These are phyloP conservation scores for Melierax canorus DNA, from an alignment of 2,113 vertebrate species.

Conservation along the genomic window DNA sequence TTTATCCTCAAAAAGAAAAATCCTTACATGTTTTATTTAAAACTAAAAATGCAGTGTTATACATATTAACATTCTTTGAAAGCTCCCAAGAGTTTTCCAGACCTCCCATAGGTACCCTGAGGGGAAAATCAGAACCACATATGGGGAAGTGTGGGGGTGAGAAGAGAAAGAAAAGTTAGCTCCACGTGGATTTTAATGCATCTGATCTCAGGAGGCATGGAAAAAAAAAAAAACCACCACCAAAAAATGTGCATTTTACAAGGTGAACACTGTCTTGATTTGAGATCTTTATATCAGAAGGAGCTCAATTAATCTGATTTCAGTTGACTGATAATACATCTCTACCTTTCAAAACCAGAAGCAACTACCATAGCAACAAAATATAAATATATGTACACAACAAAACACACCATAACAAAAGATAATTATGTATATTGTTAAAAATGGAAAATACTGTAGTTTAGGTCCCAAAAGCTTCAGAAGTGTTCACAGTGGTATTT, in stretches of 20 bases:
- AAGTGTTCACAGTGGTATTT: neutral
- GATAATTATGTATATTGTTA: neutral
- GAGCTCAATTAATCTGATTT: constrained; percentile 23
- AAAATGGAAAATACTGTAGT: neutral
- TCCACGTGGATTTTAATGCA: constrained; percentile 36
- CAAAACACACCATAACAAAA: neutral
- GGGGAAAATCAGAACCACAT: constrained; percentile 57
- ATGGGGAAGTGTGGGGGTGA: constrained; percentile 56
- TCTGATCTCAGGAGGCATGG: neutral
- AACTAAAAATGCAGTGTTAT: constrained; percentile 27
- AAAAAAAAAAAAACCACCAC: neutral
- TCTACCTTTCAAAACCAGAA: neutral
- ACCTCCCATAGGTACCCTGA: constrained; percentile 53
- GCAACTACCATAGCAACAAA: neutral
- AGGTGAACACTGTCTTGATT: constrained; percentile 6
- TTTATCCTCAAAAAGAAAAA: constrained; percentile 22
- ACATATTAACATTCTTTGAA: constrained; percentile 49
- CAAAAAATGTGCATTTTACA: neutral
- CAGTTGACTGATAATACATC: neutral
- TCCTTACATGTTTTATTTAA: constrained; percentile 12
- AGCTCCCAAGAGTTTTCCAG: constrained; percentile 42
- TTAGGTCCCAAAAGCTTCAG: neutral
- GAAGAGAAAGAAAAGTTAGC: constrained; percentile 18
- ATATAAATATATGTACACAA: neutral
- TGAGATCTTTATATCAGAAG: neutral